These are phyloP conservation scores for Colinus virginianus DNA, from an alignment of 2,113 vertebrate species.

Conservation along the genomic window DNA sequence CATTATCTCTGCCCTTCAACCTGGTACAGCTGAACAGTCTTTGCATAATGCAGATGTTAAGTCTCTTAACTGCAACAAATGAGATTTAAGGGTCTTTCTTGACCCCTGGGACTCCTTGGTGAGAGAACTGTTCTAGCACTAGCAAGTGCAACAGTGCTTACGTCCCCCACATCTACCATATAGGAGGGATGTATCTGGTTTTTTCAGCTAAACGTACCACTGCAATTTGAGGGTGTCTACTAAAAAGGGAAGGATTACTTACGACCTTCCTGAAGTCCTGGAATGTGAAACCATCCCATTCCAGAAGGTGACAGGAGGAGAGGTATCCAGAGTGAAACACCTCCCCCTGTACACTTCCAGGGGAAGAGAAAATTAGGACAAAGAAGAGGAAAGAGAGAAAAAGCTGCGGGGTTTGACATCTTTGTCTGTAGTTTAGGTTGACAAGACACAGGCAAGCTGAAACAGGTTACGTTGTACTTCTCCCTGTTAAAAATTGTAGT, in stretches of 20 bases:
- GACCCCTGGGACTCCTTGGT: neutral
- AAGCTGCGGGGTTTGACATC: neutral
- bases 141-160: neutral
- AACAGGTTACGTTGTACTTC: neutral
- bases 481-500: neutral
- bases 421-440: neutral
- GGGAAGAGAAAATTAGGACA: neutral
- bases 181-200: neutral
- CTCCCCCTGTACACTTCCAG: accelerated
- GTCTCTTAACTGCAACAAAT: neutral
- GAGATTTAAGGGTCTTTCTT: neutral
- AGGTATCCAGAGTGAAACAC: neutral
- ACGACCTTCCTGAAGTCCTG: neutral
- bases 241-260: neutral
- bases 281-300: neutral
- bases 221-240: neutral
- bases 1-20: neutral
- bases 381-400: neutral
- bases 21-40: neutral
- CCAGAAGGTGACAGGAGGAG: neutral
- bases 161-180: neutral
- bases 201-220: neutral
- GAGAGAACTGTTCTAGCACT: neutral
- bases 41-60: neutral
- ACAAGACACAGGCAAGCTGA: neutral